Evolutionary conservation across 2,888 invertebrate species (phyloP).

Genomic region (Orthosia gothica): DNA sequence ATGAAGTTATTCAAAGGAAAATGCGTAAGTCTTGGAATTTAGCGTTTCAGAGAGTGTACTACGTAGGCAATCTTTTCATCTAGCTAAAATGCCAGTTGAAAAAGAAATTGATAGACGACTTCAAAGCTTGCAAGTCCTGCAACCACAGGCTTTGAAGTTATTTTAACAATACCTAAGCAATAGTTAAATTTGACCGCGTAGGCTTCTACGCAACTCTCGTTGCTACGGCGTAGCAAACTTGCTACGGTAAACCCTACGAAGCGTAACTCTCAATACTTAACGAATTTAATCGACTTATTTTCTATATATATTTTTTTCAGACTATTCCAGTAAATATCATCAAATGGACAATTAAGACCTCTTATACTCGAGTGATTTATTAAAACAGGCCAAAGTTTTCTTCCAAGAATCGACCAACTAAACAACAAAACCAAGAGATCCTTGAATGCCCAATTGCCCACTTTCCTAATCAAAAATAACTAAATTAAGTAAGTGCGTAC

Average conservation of each 20-base stretch:
- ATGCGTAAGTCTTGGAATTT: background rate
- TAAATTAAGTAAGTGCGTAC: too few species aligned
- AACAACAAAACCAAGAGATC: too few species aligned
- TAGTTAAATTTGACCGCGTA: background rate
- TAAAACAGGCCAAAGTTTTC: too few species aligned
- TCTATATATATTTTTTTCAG: background rate
- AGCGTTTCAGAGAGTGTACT: background rate
- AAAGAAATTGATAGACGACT: background rate
- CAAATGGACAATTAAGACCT: background rate
- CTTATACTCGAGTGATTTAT: too few species aligned
- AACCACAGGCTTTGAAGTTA: too few species aligned
- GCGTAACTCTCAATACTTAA: background rate
- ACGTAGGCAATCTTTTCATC: too few species aligned
- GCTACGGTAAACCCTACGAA: slow-evolving; percentile 20
- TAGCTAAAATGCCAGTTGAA: background rate
- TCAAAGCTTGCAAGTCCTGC: too few species aligned
- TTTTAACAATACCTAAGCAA: too few species aligned
- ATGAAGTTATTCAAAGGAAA: background rate
- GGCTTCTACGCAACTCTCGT: background rate
- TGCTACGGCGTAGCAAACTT: slow-evolving; percentile 25
- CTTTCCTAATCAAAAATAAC: too few species aligned
- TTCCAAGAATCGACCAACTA: too few species aligned
- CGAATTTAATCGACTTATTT: background rate
- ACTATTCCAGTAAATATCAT: background rate
- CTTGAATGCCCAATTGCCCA: too few species aligned